A percentile compares a stretch with the other conserved stretches of the same genome.
Conservation (phyloP, 1,140 invertebrate genomes). For the Elymnias hypermnestra region DNA sequence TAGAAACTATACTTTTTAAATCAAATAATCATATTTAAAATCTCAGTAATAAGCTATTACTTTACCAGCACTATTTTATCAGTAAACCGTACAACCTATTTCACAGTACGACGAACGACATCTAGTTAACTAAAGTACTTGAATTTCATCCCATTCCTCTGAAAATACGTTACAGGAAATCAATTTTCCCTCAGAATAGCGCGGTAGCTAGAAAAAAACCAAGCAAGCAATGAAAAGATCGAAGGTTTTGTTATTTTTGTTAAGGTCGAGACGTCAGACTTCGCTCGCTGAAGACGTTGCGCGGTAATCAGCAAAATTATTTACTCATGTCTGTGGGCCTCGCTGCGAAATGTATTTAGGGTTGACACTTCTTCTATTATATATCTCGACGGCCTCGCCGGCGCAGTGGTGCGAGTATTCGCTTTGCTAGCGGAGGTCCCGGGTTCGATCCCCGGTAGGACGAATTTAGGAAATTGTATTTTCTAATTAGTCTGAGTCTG, state of each 20-base stretch:
- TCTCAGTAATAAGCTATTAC: too few relatives aligned
- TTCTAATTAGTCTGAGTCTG: too few relatives aligned
- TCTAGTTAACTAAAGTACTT: slow-evolving; percentile 25
- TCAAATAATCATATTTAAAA: too few relatives aligned
- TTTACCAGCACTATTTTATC: too few relatives aligned
- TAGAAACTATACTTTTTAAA: too few relatives aligned
- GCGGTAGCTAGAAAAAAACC: slow-evolving; percentile 1
- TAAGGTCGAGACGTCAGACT: slow-evolving; percentile 31
- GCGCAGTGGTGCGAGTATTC: too few relatives aligned
- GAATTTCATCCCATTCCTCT: slow-evolving; percentile 16
- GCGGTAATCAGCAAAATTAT: slow-evolving; percentile 72
- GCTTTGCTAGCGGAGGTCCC: too few relatives aligned
- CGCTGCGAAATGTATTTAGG: slow-evolving; percentile 40
- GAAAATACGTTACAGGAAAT: slow-evolving; percentile 39
- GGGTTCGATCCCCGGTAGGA: too few relatives aligned
- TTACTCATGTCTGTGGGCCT: slow-evolving; percentile 62
- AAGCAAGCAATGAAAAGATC: slow-evolving; percentile 12
- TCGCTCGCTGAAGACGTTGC: slow-evolving; percentile 45
- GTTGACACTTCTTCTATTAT: slow-evolving; percentile 20
- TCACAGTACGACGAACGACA: slow-evolving; percentile 20
- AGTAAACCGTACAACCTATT: slow-evolving; percentile 2
- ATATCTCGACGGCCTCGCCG: too few relatives aligned
- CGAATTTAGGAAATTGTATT: too few relatives aligned
- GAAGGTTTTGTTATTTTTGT: slow-evolving; percentile 62
- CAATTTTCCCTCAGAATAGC: slow-evolving; percentile 38